These are phyloP conservation scores for Apotomis turbidana DNA, from an alignment of 2,888 invertebrate genomes.

Conservation along the genomic window DNA sequence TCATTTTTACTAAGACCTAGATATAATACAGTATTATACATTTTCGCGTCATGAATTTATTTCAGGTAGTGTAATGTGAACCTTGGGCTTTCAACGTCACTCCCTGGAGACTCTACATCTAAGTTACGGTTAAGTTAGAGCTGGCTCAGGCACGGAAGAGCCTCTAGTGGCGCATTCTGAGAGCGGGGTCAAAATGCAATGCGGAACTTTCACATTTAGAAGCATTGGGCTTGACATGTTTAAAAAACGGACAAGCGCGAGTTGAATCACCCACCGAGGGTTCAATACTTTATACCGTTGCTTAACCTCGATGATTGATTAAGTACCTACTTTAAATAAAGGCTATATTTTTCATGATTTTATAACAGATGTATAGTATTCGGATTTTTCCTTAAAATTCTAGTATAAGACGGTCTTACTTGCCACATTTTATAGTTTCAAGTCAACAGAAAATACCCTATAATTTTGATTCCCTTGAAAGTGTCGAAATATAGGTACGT, in stretches of 20 bases:
- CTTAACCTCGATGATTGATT: too few relatives aligned
- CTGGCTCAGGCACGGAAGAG: constrained; percentile 62
- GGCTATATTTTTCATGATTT: too few relatives aligned
- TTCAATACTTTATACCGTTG: too few relatives aligned
- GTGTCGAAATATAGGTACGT: too few relatives aligned
- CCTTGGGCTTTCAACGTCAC: constrained; percentile 59
- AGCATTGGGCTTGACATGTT: background rate
- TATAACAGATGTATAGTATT: too few relatives aligned
- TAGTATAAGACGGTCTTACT: background rate
- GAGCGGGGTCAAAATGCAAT: constrained; percentile 50
- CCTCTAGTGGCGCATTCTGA: constrained; percentile 65
- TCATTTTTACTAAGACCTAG: background rate
- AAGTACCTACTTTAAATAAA: too few relatives aligned
- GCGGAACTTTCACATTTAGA: background rate
- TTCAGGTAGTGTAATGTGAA: constrained; percentile 59
- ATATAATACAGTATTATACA: constrained; percentile 34
- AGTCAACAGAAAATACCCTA: too few relatives aligned
- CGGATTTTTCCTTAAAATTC: too few relatives aligned
- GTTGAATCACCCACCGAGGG: too few relatives aligned
- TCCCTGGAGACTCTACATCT: constrained; percentile 68
- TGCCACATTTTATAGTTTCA: too few relatives aligned
- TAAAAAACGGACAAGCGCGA: background rate
- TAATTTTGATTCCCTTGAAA: too few relatives aligned
- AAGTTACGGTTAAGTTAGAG: constrained; percentile 73
- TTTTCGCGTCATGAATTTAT: constrained; percentile 56